Evolutionary conservation across 2,888 invertebrate genomes (phyloP).

Genomic region (Entomobrya multifasciata): DNA sequence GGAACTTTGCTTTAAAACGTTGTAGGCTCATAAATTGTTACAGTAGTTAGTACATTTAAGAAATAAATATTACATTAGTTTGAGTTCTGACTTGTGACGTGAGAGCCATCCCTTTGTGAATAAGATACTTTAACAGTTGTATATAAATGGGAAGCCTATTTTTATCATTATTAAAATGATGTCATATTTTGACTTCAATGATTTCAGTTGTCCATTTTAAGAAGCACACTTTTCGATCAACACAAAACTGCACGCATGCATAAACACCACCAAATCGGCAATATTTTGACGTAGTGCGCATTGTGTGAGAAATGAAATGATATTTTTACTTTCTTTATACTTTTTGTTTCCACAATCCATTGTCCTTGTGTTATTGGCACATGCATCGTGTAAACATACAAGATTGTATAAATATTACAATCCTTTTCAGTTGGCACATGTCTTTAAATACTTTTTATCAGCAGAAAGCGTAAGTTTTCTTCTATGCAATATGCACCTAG

Average conservation of each 20-base stretch:
- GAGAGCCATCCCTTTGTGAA: too few species aligned
- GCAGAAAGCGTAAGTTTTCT: constrained; percentile 50
- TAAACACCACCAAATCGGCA: background rate
- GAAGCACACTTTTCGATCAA: background rate
- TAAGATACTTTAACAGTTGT: too few species aligned
- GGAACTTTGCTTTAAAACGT: too few species aligned
- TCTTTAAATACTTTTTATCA: constrained; percentile 23
- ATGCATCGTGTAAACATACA: background rate
- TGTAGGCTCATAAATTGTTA: too few species aligned
- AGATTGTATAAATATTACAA: constrained; percentile 12
- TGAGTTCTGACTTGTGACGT: too few species aligned
- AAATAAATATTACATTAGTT: too few species aligned
- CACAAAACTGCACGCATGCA: background rate
- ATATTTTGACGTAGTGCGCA: constrained; percentile 6
- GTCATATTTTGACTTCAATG: constrained; percentile 1
- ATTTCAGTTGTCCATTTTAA: background rate
- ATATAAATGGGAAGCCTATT: too few species aligned
- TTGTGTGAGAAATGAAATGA: background rate
- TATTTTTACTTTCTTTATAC: background rate
- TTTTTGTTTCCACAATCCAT: background rate
- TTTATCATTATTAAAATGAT: constrained; percentile 15
- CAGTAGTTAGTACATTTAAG: too few species aligned
- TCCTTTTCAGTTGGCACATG: background rate
- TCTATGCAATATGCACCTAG: constrained; percentile 41
- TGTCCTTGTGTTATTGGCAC: background rate